A percentile compares a stretch with the other conserved stretches of the same genome.
phyloP scores from a whole-genome alignment of 2,888 invertebrate species.

The Arctia plantaginis region DNA sequence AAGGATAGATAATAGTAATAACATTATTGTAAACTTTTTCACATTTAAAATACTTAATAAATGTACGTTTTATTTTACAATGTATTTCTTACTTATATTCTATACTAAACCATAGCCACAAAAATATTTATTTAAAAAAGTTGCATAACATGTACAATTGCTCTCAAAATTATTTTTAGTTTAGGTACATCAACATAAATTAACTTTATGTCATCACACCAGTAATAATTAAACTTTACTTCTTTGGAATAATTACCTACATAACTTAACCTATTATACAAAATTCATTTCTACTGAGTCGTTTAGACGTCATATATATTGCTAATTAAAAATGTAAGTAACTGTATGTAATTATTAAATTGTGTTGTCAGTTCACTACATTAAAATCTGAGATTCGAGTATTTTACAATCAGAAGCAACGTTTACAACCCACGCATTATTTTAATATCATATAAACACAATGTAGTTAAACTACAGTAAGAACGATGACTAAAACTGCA shows the following conservation, averaged over 20 bases:
- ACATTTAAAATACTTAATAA: conserved; percentile 35
- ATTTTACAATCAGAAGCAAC: conserved; percentile 26
- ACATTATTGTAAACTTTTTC: conserved; percentile 30
- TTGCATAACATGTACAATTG: conserved; percentile 17
- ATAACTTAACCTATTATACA: conserved; percentile 37
- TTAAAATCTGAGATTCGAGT: conserved; percentile 20
- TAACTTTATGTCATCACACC: conserved; percentile 37
- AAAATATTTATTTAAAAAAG: conserved; percentile 22
- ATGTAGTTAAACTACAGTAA: conserved; percentile 70
- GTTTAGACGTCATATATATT: conserved; percentile 2
- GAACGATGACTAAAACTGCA: conserved; percentile 58
- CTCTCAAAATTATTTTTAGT: conserved; percentile 27
- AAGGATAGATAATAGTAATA: background rate
- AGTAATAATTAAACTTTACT: conserved; percentile 46
- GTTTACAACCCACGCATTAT: conserved; percentile 53
- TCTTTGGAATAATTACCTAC: conserved; percentile 60
- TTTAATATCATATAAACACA: conserved; percentile 60
- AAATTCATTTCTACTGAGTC: conserved; percentile 1
- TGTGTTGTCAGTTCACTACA: conserved; percentile 22
- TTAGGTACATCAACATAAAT: conserved; percentile 24
- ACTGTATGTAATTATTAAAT: background rate
- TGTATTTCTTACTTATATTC: conserved; percentile 45
- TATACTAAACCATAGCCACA: conserved; percentile 50
- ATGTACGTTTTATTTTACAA: conserved; percentile 51
- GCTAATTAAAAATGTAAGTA: background rate